Evolutionary conservation across 2,113 vertebrate species (phyloP).

Genomic region (Centropus bengalensis): DNA sequence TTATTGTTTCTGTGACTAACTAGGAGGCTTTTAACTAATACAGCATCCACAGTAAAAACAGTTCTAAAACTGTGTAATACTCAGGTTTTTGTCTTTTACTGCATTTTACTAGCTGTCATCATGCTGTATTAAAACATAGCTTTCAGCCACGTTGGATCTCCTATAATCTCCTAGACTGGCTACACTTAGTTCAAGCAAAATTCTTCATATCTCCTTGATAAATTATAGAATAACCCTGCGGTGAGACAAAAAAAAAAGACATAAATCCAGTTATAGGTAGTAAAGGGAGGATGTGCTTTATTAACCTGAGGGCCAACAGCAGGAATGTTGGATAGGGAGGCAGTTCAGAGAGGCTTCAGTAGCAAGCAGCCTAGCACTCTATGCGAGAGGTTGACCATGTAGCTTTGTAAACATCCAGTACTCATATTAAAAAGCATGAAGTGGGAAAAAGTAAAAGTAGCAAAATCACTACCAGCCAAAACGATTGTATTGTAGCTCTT

Average conservation of each 20-base stretch:
- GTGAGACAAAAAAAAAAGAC: neutral
- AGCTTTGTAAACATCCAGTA: neutral
- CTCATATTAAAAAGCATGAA: neutral
- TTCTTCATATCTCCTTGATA: slow-evolving; percentile 49
- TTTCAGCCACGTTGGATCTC: slow-evolving; percentile 6
- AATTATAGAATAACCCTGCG: neutral
- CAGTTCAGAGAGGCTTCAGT: neutral
- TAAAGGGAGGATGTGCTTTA: neutral
- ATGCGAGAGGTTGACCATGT: neutral
- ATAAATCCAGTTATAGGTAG: neutral
- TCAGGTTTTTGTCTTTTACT: neutral
- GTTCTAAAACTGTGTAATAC: neutral
- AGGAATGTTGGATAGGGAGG: neutral
- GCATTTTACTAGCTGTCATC: neutral
- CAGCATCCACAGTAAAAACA: neutral
- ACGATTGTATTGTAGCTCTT: neutral
- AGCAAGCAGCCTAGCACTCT: neutral
- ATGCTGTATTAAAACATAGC: neutral
- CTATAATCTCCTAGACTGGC: slow-evolving; percentile 32
- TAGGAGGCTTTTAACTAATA: slow-evolving; percentile 4
- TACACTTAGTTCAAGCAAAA: slow-evolving; percentile 39
- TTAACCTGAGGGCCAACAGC: neutral
- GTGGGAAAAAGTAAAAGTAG: neutral
- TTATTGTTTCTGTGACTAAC: neutral
- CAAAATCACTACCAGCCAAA: neutral